Base-by-base conservation (phyloP, 2,797 vertebrate species). In the Ctenochaetus hawaiiensis region DNA sequence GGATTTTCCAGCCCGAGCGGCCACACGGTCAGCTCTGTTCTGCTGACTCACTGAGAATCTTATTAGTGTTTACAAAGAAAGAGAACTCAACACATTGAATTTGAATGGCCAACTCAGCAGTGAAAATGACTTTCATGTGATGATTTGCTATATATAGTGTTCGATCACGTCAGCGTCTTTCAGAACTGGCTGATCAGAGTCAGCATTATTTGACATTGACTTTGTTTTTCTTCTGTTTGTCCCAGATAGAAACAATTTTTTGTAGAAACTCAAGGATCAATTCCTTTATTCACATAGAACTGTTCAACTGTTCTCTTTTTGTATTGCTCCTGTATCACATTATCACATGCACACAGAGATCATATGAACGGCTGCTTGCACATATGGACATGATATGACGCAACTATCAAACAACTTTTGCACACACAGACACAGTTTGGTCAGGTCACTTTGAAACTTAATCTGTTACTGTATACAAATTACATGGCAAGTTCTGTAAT, bases 371-470 rank as follows among this genome's bases (percentile, higher is more conserved):
- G 58, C 72, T 76, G 80, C 53, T 47, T 61, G 37, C 62, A 77
- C 81, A 86, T 59, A 74, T 80, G 79, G 75, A 76, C 71, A 56
- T 56, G 74, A 82, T 67, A 62, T 81, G 75, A 84, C 20, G 80
- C 69, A 89, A 81, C 61, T 10, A 14, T 47, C 2, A 53, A 51
- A 47, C 51, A 79, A 71, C n/a, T 43, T 37, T 71, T 41, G 22
- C 57, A 20, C 10, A n/a, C 41, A 45, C 17, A 4, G 8, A 41
- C 11, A 41, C 10, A 41, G 39, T 41, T 41, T 41, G 10, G 39
- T 41, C 39, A 41, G 10, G 39, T 41, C 11, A 41, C 10, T 41
- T 41, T 41, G 10, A 41, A 41, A 41, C 11, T 9, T 9, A 11
- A 34, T 34, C 30, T 7, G 10, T 41, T 41, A 11, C 39, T 41